Evolutionary conservation across 64 coral and sea anemone species (phyloP).

Genomic region (Pocillopora verrucosa): DNA sequence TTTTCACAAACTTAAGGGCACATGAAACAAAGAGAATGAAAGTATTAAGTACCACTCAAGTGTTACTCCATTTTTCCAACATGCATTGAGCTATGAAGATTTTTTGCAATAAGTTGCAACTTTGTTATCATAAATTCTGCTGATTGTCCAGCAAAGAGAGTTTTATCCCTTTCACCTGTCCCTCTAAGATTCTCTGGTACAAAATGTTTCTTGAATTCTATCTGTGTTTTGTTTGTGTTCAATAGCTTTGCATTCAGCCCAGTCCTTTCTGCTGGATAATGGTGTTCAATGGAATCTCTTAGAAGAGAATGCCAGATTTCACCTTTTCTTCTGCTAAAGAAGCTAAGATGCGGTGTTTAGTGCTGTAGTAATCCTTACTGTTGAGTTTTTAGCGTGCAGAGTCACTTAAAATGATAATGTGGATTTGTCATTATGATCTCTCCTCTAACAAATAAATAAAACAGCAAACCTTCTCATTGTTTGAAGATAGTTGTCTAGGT

Average conservation of each 20-base stretch:
- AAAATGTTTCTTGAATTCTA: neutral
- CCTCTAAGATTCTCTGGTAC: constrained; percentile 1
- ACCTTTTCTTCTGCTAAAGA: neutral
- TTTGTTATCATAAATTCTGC: neutral
- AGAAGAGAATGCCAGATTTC: constrained; percentile 14
- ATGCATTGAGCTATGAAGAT: neutral
- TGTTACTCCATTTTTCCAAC: neutral
- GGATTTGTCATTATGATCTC: constrained; percentile 6
- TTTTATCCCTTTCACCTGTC: neutral
- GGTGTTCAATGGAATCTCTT: neutral
- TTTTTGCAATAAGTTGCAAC: neutral
- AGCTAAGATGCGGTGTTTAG: neutral
- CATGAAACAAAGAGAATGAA: too few relatives aligned
- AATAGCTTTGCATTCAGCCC: neutral
- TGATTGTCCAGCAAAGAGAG: neutral
- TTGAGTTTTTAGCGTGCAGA: neutral
- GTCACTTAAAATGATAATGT: constrained; percentile 8
- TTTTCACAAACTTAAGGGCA: neutral
- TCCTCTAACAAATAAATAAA: constrained; percentile 22
- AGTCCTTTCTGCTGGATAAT: neutral
- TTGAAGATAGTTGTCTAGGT: neutral
- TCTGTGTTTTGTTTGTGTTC: neutral
- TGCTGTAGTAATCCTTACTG: neutral
- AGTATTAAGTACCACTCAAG: neutral
- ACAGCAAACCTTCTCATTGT: constrained; percentile 32